Conservation (phyloP, 2,888 invertebrate genomes). For the Acronicta aceris region DNA sequence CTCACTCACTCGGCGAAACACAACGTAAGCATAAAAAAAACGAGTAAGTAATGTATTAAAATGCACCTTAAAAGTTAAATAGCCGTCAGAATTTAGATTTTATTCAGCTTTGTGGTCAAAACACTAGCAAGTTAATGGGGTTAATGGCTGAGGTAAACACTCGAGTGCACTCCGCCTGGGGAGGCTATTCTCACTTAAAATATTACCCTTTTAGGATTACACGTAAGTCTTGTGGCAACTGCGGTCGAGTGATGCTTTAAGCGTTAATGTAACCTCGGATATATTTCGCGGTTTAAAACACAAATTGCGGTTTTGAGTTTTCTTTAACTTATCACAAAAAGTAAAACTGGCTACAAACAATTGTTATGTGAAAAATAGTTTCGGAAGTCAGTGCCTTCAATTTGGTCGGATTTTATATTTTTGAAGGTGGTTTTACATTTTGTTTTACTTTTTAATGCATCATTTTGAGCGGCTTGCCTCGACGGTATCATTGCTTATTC, state of each 20-base stretch:
- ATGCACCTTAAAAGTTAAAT: constrained; percentile 9
- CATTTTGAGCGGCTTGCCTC: no score
- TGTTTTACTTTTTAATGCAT: no score
- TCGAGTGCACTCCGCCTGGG: constrained; percentile 76
- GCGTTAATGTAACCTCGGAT: constrained; percentile 54
- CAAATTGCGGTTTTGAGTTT: constrained; percentile 1
- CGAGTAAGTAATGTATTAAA: no score
- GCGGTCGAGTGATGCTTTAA: constrained; percentile 67
- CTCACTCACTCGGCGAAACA: no score
- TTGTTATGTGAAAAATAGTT: no score
- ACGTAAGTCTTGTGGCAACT: constrained; percentile 68
- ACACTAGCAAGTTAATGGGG: constrained; percentile 70
- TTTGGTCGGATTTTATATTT: no score
- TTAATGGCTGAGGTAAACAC: constrained; percentile 80
- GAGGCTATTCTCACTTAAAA: constrained; percentile 81
- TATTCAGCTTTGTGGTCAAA: constrained; percentile 53
- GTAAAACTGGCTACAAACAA: no score
- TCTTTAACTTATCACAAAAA: background rate
- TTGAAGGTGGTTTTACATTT: no score
- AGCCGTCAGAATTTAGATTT: constrained; percentile 38
- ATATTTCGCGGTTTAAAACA: constrained; percentile 24
- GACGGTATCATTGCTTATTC: no score
- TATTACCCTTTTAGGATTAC: constrained; percentile 85
- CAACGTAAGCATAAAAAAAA: no score
- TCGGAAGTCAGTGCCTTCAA: no score